Conservation (phyloP, 1,140 invertebrate species). For the Hycleus phaleratus region DNA sequence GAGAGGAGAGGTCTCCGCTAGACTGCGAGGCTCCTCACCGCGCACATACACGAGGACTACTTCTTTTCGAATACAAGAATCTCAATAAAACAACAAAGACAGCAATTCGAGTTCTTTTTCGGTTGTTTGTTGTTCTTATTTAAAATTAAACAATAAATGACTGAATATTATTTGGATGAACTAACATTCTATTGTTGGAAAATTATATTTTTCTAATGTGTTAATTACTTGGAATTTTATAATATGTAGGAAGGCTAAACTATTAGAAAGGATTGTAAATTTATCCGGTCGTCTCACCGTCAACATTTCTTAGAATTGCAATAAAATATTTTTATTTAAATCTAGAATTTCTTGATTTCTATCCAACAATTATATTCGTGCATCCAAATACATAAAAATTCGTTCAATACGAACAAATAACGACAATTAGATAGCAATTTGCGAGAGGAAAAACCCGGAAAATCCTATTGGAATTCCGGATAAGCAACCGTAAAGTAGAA, state of each 20-base stretch:
- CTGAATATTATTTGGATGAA: background rate
- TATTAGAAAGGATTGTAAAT: too few relatives aligned
- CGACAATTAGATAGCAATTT: background rate
- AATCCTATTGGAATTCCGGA: background rate
- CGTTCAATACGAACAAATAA: background rate
- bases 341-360: too few relatives aligned
- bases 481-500: background rate
- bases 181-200: background rate
- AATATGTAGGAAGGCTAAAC: too few relatives aligned
- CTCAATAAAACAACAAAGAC: background rate
- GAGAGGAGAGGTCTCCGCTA: background rate
- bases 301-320: too few relatives aligned
- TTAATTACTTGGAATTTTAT: too few relatives aligned
- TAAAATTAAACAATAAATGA: background rate
- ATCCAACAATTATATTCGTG: too few relatives aligned
- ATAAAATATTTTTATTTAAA: too few relatives aligned
- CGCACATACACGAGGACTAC: background rate
- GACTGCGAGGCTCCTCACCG: conserved; percentile 12
- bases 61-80: background rate
- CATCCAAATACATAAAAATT: too few relatives aligned
- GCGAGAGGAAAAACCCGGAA: background rate
- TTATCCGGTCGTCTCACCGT: too few relatives aligned
- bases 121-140: too few relatives aligned
- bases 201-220: background rate
- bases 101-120: background rate